Base-by-base conservation (phyloP, 2,888 invertebrate species). In the Chironomus tentans region DNA sequence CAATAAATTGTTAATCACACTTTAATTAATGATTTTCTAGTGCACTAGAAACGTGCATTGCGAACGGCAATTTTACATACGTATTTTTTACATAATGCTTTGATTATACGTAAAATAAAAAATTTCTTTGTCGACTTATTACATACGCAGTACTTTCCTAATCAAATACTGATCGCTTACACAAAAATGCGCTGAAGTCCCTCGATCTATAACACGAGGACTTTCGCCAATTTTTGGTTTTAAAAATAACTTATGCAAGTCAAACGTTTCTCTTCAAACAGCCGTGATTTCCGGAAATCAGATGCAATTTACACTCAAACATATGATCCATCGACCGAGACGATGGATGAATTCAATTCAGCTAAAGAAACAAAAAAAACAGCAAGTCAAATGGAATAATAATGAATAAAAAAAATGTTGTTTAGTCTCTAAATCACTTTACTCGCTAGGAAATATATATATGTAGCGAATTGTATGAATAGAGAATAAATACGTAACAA, bases 221-320 rank as follows among this genome's bases (percentile, higher is more conserved):
- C n/a, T n/a, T n/a, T n/a, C n/a, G n/a, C n/a, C n/a, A n/a, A 38
- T 38, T 38, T 38, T 38, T 7, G 38, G 10, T 38, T 38, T 38
- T 38, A 38, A 38, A 38, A 38, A 38, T 38, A 38, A 24, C 18
- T 24, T 65, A 24, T 65, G 65, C 65, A 65, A 24, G 65, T 65
- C 18, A 24, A 65, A 65, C 24, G 38, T 10, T 38, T 10, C 10
- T 10, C 10, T 38, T 2, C 7, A 38, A 38, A 38, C 38, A 38
- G 10, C 38, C 38, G 18, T 13, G 47, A 21, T 18, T 71, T 62
- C 73, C 73, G 73, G 73, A 73, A 73, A 73, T 56, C 65, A 73
- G 73, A 73, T 73, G 73, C 73, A 73, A 73, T 65, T 61, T 73
- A 73, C 28, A 18, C 22, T 21, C 50, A 73, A 62, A 62, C 56